Percentiles rank a stretch among this genome's conserved stretches.
phyloP scores from a whole-genome alignment of 2,797 vertebrate species.

The Podarcis lilfordi region DNA sequence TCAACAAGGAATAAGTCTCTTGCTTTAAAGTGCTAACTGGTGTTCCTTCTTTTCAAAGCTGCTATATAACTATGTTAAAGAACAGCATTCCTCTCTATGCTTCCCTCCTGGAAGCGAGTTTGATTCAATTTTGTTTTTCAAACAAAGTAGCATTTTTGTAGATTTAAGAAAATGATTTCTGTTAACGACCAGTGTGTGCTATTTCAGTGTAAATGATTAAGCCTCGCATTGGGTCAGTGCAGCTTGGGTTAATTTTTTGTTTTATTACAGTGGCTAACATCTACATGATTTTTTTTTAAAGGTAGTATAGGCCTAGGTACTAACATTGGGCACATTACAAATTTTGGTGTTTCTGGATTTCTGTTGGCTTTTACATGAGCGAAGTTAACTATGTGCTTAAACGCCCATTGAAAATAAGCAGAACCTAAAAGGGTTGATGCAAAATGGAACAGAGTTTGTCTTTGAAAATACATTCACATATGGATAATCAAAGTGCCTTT shows the following conservation, averaged over 20 bases:
- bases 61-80: conserved; percentile 1
- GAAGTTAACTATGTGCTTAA: background rate
- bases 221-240: background rate
- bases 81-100: background rate
- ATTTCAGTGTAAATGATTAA: background rate
- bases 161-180: conserved; percentile 15
- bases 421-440: background rate
- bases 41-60: conserved; percentile 31
- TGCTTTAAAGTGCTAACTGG: conserved; percentile 25
- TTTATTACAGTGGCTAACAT: background rate
- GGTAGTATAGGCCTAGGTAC: background rate
- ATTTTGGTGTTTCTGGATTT: background rate
- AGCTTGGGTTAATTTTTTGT: background rate
- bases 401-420: background rate
- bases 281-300: background rate
- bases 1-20: conserved; percentile 49
- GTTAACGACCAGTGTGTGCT: background rate
- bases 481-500: background rate
- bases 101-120: conserved; percentile 7
- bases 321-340: background rate
- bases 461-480: background rate
- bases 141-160: background rate
- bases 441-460: background rate
- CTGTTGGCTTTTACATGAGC: background rate
- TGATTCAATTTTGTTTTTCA: conserved; percentile 23